Evolutionary conservation across 2,888 invertebrate genomes (phyloP).

Genomic region (Drosophila mimetica): DNA sequence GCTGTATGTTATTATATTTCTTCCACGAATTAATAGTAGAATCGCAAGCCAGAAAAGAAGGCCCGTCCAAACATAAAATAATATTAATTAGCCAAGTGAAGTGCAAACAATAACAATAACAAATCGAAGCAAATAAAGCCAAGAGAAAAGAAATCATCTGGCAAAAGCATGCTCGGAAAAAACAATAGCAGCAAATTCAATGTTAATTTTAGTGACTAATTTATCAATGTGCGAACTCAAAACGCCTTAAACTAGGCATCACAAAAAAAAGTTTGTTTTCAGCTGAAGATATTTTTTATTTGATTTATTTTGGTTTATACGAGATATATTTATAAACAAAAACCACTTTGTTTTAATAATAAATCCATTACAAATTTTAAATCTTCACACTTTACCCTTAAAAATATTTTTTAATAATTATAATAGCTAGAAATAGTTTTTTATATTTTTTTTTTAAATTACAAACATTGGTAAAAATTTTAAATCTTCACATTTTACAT

Average conservation of each 20-base stretch:
- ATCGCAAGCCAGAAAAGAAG: slow-evolving; percentile 10
- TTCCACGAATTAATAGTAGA: not conserved
- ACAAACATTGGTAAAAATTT: no score
- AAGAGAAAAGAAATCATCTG: slow-evolving; percentile 25
- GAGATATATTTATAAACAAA: no score
- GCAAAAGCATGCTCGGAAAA: slow-evolving; percentile 12
- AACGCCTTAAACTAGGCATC: not conserved
- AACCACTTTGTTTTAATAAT: no score
- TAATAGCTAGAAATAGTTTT: no score
- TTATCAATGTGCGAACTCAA: slow-evolving; percentile 10
- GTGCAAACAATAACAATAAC: slow-evolving; percentile 27
- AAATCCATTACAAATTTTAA: no score
- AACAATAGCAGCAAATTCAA: slow-evolving; percentile 6
- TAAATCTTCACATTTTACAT: no score
- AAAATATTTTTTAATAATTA: no score
- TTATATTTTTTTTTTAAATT: no score
- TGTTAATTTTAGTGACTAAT: slow-evolving; percentile 41
- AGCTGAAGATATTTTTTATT: no score
- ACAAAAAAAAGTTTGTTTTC: no score
- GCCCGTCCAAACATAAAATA: slow-evolving; percentile 26
- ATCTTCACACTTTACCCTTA: no score
- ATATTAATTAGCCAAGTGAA: slow-evolving; percentile 13
- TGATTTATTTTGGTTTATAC: no score
- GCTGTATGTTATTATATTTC: not conserved
- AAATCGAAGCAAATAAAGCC: not conserved